These are phyloP conservation scores for Apodemus sylvaticus DNA, from an alignment of 2,113 vertebrate species.

Conservation along the genomic window DNA sequence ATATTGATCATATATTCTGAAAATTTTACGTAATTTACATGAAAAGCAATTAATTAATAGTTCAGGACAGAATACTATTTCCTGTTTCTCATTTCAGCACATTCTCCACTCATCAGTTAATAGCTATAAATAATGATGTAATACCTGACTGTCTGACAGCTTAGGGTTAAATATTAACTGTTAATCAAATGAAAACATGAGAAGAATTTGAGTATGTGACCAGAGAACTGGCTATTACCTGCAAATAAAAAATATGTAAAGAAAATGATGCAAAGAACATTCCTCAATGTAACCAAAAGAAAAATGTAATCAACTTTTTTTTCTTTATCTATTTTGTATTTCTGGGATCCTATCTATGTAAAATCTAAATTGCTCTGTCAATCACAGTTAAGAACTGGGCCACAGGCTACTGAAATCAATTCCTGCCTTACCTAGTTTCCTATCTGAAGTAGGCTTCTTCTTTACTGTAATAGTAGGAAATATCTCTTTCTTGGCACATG, in stretches of 20 bases:
- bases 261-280: conserved; percentile 19
- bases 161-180: neutral
- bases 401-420: conserved; percentile 59
- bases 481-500: conserved; percentile 19
- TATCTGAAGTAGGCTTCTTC: conserved; percentile 25
- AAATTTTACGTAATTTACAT: neutral
- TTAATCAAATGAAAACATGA: neutral
- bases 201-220: neutral
- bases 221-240: neutral
- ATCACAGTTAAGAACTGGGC: conserved; percentile 41
- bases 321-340: conserved; percentile 4
- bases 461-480: neutral
- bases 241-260: neutral
- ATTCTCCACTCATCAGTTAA: neutral
- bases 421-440: neutral
- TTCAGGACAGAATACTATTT: neutral
- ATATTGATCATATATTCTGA: neutral
- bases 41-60: neutral
- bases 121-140: neutral
- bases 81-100: neutral
- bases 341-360: conserved; percentile 51
- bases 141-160: neutral
- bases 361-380: conserved; percentile 71
- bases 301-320: conserved; percentile 10
- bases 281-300: conserved; percentile 33